Evolutionary conservation across 1,140 invertebrate genomes (phyloP), one percentile per base, ranked within the genome.

Genomic region (Andricus grossulariae): DNA sequence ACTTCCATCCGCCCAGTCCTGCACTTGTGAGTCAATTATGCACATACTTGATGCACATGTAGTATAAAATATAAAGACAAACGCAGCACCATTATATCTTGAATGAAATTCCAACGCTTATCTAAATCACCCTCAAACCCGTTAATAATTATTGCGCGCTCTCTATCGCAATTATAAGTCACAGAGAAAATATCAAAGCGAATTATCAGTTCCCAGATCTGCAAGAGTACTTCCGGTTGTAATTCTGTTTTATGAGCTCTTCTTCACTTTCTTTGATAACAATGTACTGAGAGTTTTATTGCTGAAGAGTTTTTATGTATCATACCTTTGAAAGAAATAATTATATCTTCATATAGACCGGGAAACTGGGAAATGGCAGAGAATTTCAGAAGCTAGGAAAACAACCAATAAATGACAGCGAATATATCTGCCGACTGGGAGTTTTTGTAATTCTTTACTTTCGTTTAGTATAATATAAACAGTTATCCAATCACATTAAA

Each of bases 1-100:
- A 39, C 60, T 66, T 32, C 60, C 60, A 66, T 66, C 12, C 60
- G 60, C 60, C 60, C 60, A 25, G 32, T 15, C 60, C 60, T 66
- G 60, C 60, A 66, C 25, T 66, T 66, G 60, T 6, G 39, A 66
- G 32, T n/a, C 60, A 66, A 66, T n/a, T 54, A n/a, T 54, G n/a
- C n/a, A 1, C 52, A 54, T 54, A 54, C 32, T 45, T 39, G 60
- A 66, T 39, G 25, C 39, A 39, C 25, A 66, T 66, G n/a, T 32
- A 25, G 16, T 39, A 66, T 66, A 54, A 54, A 54, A 15, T 54
- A 7, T 39, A 66, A n/a, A n/a, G 10, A 66, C n/a, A 39, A 32
- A 39, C 15, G 5, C 25, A 32, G 2, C 13, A 5, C 7, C 10
- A 15, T 12, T 11, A 13, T 13, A 15, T 39, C 5, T 66, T 66